Conservation (phyloP, 1,140 invertebrate genomes). For the Eurosta solidaginis region DNA sequence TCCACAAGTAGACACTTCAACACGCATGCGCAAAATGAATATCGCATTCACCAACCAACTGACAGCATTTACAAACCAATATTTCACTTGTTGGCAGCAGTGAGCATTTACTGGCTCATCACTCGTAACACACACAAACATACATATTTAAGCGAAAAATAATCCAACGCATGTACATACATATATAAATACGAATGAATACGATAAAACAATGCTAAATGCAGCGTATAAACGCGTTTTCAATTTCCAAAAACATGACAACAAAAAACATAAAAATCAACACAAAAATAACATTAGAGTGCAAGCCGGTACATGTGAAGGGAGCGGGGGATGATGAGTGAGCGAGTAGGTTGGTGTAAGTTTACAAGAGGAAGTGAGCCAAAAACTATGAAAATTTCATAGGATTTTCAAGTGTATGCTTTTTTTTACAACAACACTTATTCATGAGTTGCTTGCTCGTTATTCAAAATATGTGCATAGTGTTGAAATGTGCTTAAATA, state of each 20-base stretch:
- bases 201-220: too few species aligned
- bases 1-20: not conserved
- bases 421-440: constrained; percentile 15
- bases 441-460: not conserved
- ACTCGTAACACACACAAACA: not conserved
- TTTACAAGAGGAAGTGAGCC: not conserved
- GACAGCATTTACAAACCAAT: constrained; percentile 20
- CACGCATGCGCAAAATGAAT: not conserved
- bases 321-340: not conserved
- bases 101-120: not conserved
- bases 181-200: too few species aligned
- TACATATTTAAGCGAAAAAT: not conserved
- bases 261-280: not conserved
- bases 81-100: constrained; percentile 16
- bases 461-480: not conserved
- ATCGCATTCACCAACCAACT: constrained; percentile 12
- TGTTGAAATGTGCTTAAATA: not conserved
- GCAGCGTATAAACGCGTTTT: too few species aligned
- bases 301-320: too few species aligned
- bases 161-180: too few species aligned
- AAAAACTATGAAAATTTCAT: not conserved
- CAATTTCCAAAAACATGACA: constrained; percentile 14
- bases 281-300: not conserved
- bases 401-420: not conserved
- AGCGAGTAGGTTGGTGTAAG: not conserved